Evolutionary conservation across 1,140 invertebrate genomes (phyloP), one percentile per base, ranked within the genome.

Genomic region (Zaprionus gabonicus): DNA sequence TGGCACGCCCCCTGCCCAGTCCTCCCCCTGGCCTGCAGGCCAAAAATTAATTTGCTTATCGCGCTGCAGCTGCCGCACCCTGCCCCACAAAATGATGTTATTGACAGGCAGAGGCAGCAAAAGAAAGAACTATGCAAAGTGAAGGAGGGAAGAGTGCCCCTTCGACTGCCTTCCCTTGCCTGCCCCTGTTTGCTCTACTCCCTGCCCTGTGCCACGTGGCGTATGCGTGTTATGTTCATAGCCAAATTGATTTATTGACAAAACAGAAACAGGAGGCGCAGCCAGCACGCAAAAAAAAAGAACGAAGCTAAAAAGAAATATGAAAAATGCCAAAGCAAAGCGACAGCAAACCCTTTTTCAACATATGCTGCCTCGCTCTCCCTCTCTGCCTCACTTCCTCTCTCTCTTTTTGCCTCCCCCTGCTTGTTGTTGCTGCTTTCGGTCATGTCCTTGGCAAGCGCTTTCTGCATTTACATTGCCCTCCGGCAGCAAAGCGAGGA

Each of bases 31-130:
- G n/a, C 44, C 27, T 55, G 67, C 23, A 9, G 82, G 60, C 72
- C 76, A 82, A 85, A 90, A 85, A 91, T 90, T 90, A 90, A 90
- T 90, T 90, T 90, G 85, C 85, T 90, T 90, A 90, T 90, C 85
- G 85, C 85, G 82, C 67, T 75, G 76, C 71, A 75, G 76, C 78
- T 79, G 85, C 75, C 81, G 85, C 80, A 73, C 78, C 78, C 80
- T 34, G 31, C 85, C 80, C 85, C 80, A 71, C 71, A 73, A 73
- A 88, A 81, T 86, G 80, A 86, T 86, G 83, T 86, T 86, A 86
- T 86, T 86, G 83, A 86, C 85, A 87, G 84, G 71, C 85, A 81
- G 65, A 4, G 27, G 31, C 4, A 57, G 7, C 28, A 17, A 55
- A 25, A 55, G 10, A 56, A 88, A 81, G 57, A 83, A 88, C 83